Evolutionary conservation across 2,888 invertebrate species (phyloP).

Genomic region (Limnephilus marmoratus): DNA sequence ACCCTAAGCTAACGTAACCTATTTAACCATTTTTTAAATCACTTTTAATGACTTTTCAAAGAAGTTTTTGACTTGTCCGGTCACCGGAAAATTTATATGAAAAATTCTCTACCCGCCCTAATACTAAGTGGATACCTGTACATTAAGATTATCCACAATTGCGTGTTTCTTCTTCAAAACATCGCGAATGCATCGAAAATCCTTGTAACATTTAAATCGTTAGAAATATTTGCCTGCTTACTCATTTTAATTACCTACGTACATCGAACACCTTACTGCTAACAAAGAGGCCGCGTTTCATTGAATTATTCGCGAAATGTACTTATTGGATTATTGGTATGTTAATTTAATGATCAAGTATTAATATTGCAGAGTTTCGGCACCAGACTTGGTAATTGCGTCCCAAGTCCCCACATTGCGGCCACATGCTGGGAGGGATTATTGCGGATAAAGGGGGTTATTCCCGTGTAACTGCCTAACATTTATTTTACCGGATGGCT

Average conservation of each 20-base stretch:
- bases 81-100: neutral
- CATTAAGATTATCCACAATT: constrained; percentile 7
- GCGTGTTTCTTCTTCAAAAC: constrained; percentile 42
- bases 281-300: neutral
- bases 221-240: constrained; percentile 38
- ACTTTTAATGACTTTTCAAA: too few relatives aligned
- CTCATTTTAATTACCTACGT: constrained; percentile 25
- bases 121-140: neutral
- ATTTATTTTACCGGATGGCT: constrained; percentile 38
- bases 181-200: constrained; percentile 10
- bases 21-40: too few relatives aligned
- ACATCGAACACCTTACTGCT: constrained; percentile 13
- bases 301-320: neutral
- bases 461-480: constrained; percentile 16
- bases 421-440: constrained; percentile 25
- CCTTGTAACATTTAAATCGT: constrained; percentile 43
- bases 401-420: constrained; percentile 9
- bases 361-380: neutral
- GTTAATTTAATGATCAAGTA: neutral
- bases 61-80: too few relatives aligned
- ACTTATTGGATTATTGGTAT: neutral
- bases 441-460: neutral
- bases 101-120: neutral
- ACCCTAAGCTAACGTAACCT: too few relatives aligned
- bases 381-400: constrained; percentile 20